These are phyloP conservation scores for Dolichallabes microphthalmus DNA, from an alignment of 2,113 vertebrate genomes.

Conservation along the genomic window DNA sequence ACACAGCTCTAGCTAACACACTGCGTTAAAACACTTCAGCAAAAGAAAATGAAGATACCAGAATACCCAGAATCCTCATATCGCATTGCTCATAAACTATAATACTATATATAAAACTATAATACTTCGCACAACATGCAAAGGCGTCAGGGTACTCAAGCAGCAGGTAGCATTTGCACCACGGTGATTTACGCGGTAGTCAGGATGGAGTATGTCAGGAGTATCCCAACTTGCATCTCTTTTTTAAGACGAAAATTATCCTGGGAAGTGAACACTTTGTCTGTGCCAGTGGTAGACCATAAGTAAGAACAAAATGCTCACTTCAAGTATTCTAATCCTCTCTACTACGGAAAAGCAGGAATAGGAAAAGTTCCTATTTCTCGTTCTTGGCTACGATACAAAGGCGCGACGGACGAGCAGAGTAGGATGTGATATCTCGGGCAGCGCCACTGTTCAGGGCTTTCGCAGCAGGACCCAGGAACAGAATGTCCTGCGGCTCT, in stretches of 20 bases:
- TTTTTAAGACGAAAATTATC: no score
- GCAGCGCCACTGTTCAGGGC: constrained; percentile 33
- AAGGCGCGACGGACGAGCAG: constrained; percentile 3
- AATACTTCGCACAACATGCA: neutral
- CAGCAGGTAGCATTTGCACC: neutral
- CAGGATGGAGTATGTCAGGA: neutral
- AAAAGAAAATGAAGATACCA: neutral
- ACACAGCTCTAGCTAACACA: no score
- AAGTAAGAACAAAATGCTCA: constrained; percentile 11
- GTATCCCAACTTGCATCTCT: neutral
- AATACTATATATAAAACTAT: neutral
- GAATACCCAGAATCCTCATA: neutral
- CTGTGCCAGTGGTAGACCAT: neutral
- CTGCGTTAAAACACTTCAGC: no score
- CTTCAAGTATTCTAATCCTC: constrained; percentile 11
- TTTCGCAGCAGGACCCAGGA: constrained; percentile 45
- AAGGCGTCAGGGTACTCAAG: neutral
- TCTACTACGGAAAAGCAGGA: constrained; percentile 25
- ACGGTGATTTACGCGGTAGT: neutral
- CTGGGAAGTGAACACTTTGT: neutral
- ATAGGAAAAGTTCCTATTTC: constrained; percentile 38
- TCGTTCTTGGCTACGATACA: constrained; percentile 32
- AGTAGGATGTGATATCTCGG: constrained; percentile 42
- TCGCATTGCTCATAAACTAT: no score
- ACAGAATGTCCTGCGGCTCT: constrained; percentile 62